Evolutionary conservation across 2,113 vertebrate genomes (phyloP), one percentile per base, ranked within the genome.

Genomic region (Furnarius figulus): DNA sequence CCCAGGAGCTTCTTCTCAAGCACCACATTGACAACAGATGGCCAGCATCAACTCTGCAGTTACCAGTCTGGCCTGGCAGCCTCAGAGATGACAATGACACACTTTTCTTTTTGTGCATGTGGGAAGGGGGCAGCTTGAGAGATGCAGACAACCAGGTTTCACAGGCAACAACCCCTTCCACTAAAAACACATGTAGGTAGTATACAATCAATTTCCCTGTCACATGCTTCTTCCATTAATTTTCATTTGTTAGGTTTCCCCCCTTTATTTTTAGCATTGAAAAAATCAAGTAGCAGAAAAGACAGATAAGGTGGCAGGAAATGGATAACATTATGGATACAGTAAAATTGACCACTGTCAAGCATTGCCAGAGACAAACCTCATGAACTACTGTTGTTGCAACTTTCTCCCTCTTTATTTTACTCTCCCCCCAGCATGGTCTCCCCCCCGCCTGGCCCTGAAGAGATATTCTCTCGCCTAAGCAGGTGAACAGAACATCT

Each of bases 21-120:
- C 76, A 79, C 14, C 66, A 66, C 88, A 75, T 4, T 28, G 55
- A 83, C 24, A 90, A 86, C 95, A 95, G 82, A 96, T 90, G 87
- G 95, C 39, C 73, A 90, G 49, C 55, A 80, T 58, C 47, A 85
- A 67, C 66, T 39, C 82, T 87, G 52, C 67, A 89, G 87, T 82
- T 94, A 80, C 63, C 44, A 94, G 37, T 17, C 68, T 59, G 79
- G 74, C 58, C 87, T 49, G 40, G 75, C 85, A 93, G 30, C 11
- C 30, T 37, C 59, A 79, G 31, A 56, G 52, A 89, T 68, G 55
- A 52, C 47, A 71, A 17, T 6, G 77, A 92, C 30, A 89, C 24
- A 33, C 47, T 67, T 31, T 65, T 62, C 62, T 65, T 76, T 67
- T 10, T 6, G 3, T 46, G 33, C 20, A 62, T 33, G 31, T 9